Evolutionary conservation across 2,113 vertebrate species (phyloP), one percentile per base, ranked within the genome.

Genomic region (Burhinus bistriatus): DNA sequence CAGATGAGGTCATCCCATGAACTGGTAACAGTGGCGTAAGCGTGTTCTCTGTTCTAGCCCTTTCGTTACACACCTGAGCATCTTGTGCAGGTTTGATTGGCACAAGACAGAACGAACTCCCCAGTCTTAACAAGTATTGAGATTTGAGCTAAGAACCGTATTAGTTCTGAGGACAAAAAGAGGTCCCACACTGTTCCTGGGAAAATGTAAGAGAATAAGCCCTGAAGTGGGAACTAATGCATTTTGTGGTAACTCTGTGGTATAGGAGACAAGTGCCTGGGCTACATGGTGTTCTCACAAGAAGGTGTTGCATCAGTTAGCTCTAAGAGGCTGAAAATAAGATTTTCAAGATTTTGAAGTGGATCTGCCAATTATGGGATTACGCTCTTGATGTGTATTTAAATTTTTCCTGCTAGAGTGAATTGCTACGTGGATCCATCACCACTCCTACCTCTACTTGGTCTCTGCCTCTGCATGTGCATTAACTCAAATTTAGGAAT

Each of bases 401-500:
- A 59, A 85, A 51, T 87, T 89, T 86, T 84, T 70, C 70, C 32
- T 89, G 49, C 77, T 93, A 45, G 52, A 89, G 82, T 72, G 81
- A 87, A 69, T 72, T 95, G 61, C 73, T 85, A 12, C 2, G 0
- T 58, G 73, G 42, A 85, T 94, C 90, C 49, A 23, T 90, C 89
- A 17, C 80, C 93, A 66, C 93, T 95, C 93, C 84, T 94, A 30
- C 84, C 51, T 95, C 81, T 87, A 16, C 80, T 95, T 89, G 49
- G 70, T 94, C 83, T 80, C 81, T 89, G 70, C 89, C 87, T 91
- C 89, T 96, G 73, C 3, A 2, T 95, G 40, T 62, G 55, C 68
- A 38, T 75, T 49, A 55, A 79, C 23, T 93, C 45, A 86, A 94
- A 91, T 97, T 87, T 90, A 93, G 84, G 59, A 96, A 95, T 91